A percentile compares a stretch with the other conserved stretches of the same genome.
These are phyloP conservation scores for Drosophila pegasa DNA, from an alignment of 2,888 invertebrate genomes.

Conservation along the genomic window DNA sequence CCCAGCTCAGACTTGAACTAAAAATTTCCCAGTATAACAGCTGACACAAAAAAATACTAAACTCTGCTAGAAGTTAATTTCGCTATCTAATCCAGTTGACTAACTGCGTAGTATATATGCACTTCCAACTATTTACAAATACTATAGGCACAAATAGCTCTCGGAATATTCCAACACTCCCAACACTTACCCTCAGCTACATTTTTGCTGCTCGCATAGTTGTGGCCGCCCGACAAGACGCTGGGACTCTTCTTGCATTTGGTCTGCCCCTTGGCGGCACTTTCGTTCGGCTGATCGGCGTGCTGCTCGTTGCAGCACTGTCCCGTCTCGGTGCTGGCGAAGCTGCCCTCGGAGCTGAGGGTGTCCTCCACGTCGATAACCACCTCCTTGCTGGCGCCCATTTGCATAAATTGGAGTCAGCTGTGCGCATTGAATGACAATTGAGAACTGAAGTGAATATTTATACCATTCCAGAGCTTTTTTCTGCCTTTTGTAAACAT, in stretches of 20 bases:
- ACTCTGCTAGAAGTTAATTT: background rate
- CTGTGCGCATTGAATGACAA: conserved; percentile 23
- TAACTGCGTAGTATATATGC: background rate
- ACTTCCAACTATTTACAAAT: background rate
- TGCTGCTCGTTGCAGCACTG: conserved; percentile 46
- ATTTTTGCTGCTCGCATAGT: conserved; percentile 82
- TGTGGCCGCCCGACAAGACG: conserved; percentile 51
- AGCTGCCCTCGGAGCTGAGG: conserved; percentile 58
- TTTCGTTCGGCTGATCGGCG: background rate
- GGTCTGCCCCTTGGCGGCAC: background rate
- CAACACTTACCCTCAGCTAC: conserved; percentile 80
- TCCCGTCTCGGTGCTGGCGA: conserved; percentile 46
- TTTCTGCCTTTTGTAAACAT: conserved; percentile 44
- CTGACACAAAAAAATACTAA: background rate
- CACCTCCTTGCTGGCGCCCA: conserved; percentile 46
- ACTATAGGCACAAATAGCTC: background rate
- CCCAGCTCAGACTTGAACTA: background rate
- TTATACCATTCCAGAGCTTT: conserved; percentile 32
- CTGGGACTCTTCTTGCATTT: conserved; percentile 38
- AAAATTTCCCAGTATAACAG: background rate
- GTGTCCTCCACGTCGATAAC: conserved; percentile 51
- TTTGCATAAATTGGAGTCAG: conserved; percentile 20
- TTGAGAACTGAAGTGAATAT: conserved; percentile 16
- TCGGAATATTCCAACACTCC: background rate
- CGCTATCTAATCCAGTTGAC: background rate